A percentile compares a stretch with the other conserved stretches of the same genome.
These are phyloP conservation scores for Sipunculus nudus DNA, from an alignment of 2,888 invertebrate species.

Conservation along the genomic window DNA sequence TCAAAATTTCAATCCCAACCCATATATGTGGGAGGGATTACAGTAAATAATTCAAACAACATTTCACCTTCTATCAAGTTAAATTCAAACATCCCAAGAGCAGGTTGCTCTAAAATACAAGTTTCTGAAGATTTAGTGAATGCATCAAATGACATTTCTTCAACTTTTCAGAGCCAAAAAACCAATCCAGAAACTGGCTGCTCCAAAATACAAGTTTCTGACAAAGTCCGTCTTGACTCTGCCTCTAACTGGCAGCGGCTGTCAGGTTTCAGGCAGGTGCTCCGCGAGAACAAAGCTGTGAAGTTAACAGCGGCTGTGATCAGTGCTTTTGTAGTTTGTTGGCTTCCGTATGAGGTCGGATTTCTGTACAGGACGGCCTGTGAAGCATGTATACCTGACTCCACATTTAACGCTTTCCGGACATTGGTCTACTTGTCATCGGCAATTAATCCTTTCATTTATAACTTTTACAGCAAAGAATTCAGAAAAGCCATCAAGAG, in stretches of 20 bases:
- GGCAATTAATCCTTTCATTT: conserved; percentile 36
- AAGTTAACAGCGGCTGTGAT: conserved; percentile 29
- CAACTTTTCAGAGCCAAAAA: no score
- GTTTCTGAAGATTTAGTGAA: no score
- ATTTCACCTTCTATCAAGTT: no score
- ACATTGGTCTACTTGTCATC: conserved; percentile 18
- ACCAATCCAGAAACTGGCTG: no score
- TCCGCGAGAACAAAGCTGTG: conserved; percentile 36
- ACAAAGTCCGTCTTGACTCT: conserved; percentile 4
- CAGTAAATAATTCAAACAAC: no score
- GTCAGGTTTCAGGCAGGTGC: background rate
- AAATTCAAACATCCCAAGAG: no score
- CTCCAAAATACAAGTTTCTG: no score
- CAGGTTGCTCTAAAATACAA: no score
- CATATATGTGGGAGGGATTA: no score
- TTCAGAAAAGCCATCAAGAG: conserved; percentile 30
- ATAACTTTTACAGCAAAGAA: conserved; percentile 38
- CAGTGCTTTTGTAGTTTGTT: conserved; percentile 32
- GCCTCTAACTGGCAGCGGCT: no score
- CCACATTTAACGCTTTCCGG: conserved; percentile 10
- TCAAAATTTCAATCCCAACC: no score
- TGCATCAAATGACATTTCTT: no score
- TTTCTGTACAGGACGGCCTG: conserved; percentile 12
- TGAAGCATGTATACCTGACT: background rate
- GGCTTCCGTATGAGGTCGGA: conserved; percentile 27